Conservation (phyloP, 2,113 vertebrate species). For the Solea senegalensis region DNA sequence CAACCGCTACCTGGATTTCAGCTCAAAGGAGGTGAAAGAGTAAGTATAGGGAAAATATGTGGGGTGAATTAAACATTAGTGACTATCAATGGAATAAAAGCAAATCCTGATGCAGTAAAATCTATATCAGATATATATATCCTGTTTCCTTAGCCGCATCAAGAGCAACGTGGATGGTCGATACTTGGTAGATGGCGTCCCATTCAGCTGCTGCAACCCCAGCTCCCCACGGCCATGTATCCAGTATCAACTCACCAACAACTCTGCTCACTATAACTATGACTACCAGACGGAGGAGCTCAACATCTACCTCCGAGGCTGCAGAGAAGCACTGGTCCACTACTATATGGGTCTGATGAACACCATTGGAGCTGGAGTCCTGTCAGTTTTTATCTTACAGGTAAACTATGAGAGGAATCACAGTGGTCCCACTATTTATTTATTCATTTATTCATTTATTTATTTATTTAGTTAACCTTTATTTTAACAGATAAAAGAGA, state of each 20-base stretch:
- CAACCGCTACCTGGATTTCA: constrained; percentile 86
- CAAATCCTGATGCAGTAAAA: background rate
- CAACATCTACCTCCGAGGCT: constrained; percentile 83
- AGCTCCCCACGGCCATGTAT: constrained; percentile 85
- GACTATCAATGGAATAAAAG: background rate
- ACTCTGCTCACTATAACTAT: constrained; percentile 86
- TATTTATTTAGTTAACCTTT: too few species aligned
- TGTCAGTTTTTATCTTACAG: constrained; percentile 82
- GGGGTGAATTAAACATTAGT: background rate
- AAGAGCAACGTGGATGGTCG: constrained; percentile 86
- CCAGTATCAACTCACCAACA: constrained; percentile 83
- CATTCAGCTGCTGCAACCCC: constrained; percentile 88
- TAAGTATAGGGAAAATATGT: constrained; percentile 64
- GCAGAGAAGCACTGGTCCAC: constrained; percentile 81
- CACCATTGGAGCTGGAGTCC: constrained; percentile 79
- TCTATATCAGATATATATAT: background rate
- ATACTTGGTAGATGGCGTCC: constrained; percentile 84
- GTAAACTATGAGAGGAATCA: constrained; percentile 57
- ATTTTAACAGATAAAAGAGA: too few species aligned
- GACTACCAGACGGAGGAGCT: constrained; percentile 84
- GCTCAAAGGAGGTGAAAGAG: constrained; percentile 86
- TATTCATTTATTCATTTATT: too few species aligned
- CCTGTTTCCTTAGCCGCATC: constrained; percentile 71
- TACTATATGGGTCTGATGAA: constrained; percentile 85
- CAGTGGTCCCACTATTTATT: background rate